Conservation (phyloP, 2,113 vertebrate genomes). For the Sorex fumeus region DNA sequence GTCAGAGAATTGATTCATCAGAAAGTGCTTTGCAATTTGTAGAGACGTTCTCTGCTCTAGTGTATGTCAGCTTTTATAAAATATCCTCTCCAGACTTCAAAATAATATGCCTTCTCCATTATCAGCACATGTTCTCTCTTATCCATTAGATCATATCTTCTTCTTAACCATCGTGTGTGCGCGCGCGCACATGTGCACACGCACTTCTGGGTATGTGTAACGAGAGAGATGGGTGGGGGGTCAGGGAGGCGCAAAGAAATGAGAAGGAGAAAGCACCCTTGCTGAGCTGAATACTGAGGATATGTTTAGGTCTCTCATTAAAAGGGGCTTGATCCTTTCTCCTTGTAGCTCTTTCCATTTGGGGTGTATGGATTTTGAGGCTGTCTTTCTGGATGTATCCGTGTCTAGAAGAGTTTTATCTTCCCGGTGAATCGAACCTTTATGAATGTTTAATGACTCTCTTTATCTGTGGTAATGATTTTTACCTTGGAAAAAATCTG, state of each 20-base stretch:
- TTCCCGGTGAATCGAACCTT: conserved; percentile 40
- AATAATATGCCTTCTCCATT: conserved; percentile 29
- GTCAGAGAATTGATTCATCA: not conserved
- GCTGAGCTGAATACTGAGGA: not conserved
- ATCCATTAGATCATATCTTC: not conserved
- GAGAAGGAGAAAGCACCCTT: not conserved
- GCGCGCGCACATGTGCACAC: not conserved
- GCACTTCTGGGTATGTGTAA: no score
- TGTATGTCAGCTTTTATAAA: not conserved
- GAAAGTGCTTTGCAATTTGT: not conserved
- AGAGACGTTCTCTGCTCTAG: not conserved
- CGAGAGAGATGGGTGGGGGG: no score
- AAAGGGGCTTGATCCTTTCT: conserved; percentile 3
- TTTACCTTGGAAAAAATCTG: conserved; percentile 8
- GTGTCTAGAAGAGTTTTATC: conserved; percentile 16
- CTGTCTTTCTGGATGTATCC: not conserved
- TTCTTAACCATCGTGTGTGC: not conserved
- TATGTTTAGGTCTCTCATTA: not conserved
- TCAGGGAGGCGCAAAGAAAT: no score
- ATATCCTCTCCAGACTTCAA: not conserved
- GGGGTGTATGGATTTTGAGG: conserved; percentile 22
- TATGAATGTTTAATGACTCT: conserved; percentile 53
- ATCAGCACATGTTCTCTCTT: not conserved
- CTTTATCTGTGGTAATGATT: conserved; percentile 11
- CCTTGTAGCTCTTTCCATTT: not conserved